Conservation (phyloP, 2,113 vertebrate species). For the Arenaria interpres region DNA sequence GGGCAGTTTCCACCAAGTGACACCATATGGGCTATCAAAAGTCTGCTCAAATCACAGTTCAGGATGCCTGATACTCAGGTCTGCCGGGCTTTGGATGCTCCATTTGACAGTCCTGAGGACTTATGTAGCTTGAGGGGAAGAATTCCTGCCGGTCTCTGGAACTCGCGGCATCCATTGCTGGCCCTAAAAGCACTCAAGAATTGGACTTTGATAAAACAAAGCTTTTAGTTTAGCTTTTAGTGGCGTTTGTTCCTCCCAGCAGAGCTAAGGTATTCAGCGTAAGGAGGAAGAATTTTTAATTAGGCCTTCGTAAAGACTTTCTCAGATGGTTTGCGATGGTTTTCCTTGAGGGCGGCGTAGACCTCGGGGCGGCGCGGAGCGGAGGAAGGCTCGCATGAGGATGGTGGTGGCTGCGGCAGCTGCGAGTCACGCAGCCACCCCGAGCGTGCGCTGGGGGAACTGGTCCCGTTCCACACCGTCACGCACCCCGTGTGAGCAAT, state of each 20-base stretch:
- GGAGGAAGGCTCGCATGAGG: not conserved
- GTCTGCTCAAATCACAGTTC: not conserved
- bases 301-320: not conserved
- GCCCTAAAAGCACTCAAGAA: not conserved
- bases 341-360: not conserved
- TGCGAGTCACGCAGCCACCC: not conserved
- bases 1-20: not conserved
- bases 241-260: not conserved
- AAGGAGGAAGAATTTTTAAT: not conserved
- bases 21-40: not conserved
- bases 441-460: fast-evolving
- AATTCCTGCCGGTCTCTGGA: not conserved
- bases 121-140: fast-evolving
- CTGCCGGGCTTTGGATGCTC: not conserved
- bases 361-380: fast-evolving
- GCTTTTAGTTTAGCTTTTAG: not conserved
- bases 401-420: not conserved
- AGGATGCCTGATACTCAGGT: fast-evolving
- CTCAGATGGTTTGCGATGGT: not conserved
- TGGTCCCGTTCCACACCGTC: not conserved
- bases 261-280: not conserved
- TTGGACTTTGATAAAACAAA: not conserved
- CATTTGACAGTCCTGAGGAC: not conserved
- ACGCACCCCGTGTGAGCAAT: not conserved
- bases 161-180: fast-evolving